A percentile compares a stretch with the other conserved stretches of the same genome.
Conservation (phyloP, 1,140 invertebrate species). For the Danaus melanippus region DNA sequence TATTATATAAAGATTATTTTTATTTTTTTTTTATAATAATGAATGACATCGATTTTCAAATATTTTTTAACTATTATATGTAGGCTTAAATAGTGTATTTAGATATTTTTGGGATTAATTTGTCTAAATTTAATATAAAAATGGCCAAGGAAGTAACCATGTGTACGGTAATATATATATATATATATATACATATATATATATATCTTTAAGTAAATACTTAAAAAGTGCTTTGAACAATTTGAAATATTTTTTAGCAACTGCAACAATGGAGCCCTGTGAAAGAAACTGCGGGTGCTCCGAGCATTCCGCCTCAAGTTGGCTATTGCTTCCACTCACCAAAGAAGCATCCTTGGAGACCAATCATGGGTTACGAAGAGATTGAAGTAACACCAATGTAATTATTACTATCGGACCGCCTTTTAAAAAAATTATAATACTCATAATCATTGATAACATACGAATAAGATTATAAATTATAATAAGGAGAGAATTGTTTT, state of each 20-base stretch:
- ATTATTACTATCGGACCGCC: constrained; percentile 12
- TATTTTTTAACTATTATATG: too few species aligned
- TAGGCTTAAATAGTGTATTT: too few species aligned
- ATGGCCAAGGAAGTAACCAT: constrained; percentile 65
- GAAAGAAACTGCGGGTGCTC: constrained; percentile 50
- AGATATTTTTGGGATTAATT: constrained; percentile 11
- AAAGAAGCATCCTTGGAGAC: constrained; percentile 81
- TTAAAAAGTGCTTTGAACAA: neutral
- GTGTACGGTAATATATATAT: constrained; percentile 57
- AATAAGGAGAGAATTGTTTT: too few species aligned
- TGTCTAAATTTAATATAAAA: constrained; percentile 25
- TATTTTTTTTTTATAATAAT: too few species aligned
- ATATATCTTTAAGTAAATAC: neutral
- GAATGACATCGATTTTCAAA: too few species aligned
- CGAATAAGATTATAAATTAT: too few species aligned
- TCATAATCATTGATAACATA: too few species aligned
- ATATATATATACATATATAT: too few species aligned
- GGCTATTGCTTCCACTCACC: constrained; percentile 73
- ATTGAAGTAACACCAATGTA: constrained; percentile 80
- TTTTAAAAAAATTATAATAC: too few species aligned
- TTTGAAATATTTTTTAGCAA: constrained; percentile 64
- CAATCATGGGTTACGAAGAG: constrained; percentile 83
- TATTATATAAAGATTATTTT: too few species aligned
- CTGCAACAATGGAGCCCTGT: constrained; percentile 75
- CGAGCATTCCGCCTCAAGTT: constrained; percentile 52